Conservation (phyloP, 1,140 invertebrate species). For the Drosophila cardini region DNA sequence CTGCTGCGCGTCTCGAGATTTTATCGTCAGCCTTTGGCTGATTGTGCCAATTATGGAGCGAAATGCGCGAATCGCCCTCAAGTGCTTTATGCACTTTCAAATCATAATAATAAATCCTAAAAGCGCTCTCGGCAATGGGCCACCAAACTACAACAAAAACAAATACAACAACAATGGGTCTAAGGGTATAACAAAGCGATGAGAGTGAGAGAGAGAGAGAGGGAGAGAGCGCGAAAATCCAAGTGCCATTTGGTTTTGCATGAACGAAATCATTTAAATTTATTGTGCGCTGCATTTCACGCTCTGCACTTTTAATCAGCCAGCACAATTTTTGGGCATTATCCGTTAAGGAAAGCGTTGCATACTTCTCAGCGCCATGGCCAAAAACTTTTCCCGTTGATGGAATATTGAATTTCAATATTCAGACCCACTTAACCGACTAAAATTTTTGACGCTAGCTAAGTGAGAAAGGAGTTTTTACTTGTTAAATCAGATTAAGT, state of each 20-base stretch:
- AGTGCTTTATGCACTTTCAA: constrained; percentile 82
- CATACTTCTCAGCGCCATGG: constrained; percentile 31
- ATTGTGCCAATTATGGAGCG: constrained; percentile 81
- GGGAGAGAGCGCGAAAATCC: constrained; percentile 32
- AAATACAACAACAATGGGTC: constrained; percentile 35
- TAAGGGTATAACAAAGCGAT: constrained; percentile 43
- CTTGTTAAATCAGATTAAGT: background rate
- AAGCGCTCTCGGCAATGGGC: constrained; percentile 55
- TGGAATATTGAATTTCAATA: constrained; percentile 59
- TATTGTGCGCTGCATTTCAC: constrained; percentile 78
- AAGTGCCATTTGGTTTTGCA: constrained; percentile 79
- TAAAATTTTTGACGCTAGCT: constrained; percentile 29
- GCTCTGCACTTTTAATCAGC: constrained; percentile 78
- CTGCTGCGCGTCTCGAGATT: constrained; percentile 54
- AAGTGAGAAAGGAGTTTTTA: background rate
- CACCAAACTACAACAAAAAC: constrained; percentile 38
- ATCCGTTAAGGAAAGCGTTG: constrained; percentile 19
- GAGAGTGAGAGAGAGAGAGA: background rate
- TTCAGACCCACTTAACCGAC: constrained; percentile 45
- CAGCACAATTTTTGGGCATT: constrained; percentile 60
- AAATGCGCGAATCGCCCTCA: constrained; percentile 75
- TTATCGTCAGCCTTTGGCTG: constrained; percentile 74
- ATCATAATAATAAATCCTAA: constrained; percentile 81
- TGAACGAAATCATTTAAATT: constrained; percentile 79
- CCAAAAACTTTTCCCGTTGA: constrained; percentile 36